Conservation (phyloP, 2,113 vertebrate genomes). For the Castor canadensis region DNA sequence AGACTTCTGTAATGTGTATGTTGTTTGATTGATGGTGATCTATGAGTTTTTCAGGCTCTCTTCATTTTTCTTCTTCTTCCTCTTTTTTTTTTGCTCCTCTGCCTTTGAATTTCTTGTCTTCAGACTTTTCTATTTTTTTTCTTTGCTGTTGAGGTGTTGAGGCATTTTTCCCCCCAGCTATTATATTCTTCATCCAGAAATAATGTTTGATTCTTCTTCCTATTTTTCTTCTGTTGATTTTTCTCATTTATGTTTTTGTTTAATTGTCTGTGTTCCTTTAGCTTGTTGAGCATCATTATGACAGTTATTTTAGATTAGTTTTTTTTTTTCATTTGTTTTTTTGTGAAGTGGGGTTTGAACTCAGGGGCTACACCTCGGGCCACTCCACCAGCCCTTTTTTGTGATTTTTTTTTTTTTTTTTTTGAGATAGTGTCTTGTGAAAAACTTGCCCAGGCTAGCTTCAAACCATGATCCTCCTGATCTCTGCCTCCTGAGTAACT, state of each 20-base stretch:
- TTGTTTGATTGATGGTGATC: not conserved
- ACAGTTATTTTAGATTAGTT: not conserved
- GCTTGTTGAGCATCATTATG: not conserved
- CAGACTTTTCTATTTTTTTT: not conserved
- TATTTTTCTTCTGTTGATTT: not conserved
- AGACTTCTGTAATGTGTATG: not conserved
- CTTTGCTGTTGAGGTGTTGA: not conserved
- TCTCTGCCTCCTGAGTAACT: too few relatives aligned
- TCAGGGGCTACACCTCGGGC: too few relatives aligned
- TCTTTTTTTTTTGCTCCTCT: not conserved
- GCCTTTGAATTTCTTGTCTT: not conserved
- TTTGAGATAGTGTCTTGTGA: too few relatives aligned
- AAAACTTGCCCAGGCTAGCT: too few relatives aligned
- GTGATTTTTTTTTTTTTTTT: too few relatives aligned
- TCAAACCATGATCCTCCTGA: too few relatives aligned
- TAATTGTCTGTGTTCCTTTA: not conserved
- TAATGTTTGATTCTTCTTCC: not conserved
- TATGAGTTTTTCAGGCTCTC: not conserved
- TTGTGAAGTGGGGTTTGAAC: too few relatives aligned
- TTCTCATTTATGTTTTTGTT: not conserved
- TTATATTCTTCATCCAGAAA: conserved; percentile 6
- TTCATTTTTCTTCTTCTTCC: not conserved
- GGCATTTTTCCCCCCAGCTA: too few relatives aligned
- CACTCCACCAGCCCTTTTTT: too few relatives aligned
- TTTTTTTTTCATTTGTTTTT: too few relatives aligned